Evolutionary conservation across 2,797 vertebrate species (phyloP), one percentile per base, ranked within the genome.

Genomic region (Pangasius sanitwongsei): DNA sequence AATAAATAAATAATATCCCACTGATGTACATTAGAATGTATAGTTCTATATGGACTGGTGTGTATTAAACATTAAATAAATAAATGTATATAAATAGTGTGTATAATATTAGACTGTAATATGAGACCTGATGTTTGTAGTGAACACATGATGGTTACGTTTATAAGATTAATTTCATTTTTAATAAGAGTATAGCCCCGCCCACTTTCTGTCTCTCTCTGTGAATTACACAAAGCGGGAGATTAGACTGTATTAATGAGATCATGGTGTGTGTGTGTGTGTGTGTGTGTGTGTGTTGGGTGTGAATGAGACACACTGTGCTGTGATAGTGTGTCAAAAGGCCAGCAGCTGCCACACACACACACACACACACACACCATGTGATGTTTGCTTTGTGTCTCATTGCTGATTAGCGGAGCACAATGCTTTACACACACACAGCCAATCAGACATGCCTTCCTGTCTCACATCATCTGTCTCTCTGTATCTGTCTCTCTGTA

Each of bases 331-430:
- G 67, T 70, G 16, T 28, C 75, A 81, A 85, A 67, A 59, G 65
- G 53, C 80, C 91, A 75, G 88, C 57, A 86, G 89, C 55, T 57
- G 55, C 55, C 55, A 0, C 59, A 44, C 65, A 81, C 86, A 80
- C 83, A 89, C 69, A 69, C 82, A 85, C 44, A 85, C 82, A 85
- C 83, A 83, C 57, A 74, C 37, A 61, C 50, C 95, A 95, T 18
- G 16, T 20, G 16, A 57, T 57, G 55, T 96, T 96, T 96, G 94
- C 92, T 95, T 89, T 90, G 84, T 65, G 25, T 65, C 28, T 65
- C 61, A 11, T 25, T 65, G 25, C 61, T 65, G 61, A 65, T 65
- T 65, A 65, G 61, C 8, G 9, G 61, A 65, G 61, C 25, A 28
- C 61, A 65, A 28, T 11, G 61, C 25, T 65, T 28, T 28, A 63